phyloP scores from a whole-genome alignment of 2,797 vertebrate species.

The Sparus aurata region DNA sequence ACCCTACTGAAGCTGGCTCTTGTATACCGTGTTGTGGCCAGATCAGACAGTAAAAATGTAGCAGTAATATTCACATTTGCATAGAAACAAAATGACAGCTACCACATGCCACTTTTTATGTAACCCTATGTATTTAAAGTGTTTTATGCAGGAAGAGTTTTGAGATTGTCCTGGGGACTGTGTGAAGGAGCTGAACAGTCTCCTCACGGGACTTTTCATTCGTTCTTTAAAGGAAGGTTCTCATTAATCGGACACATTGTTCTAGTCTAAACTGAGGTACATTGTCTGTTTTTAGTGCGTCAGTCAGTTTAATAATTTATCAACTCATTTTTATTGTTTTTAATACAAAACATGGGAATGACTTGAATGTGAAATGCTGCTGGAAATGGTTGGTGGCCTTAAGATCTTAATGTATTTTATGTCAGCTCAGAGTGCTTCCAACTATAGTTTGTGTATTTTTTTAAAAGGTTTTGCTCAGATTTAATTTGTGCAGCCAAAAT shows the following conservation, averaged over 20 bases:
- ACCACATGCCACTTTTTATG: constrained; percentile 10
- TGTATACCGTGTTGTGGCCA: neutral
- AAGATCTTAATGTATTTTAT: constrained; percentile 41
- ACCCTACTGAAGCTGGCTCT: constrained; percentile 18
- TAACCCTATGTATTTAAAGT: constrained; percentile 27
- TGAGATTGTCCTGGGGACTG: neutral
- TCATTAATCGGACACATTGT: neutral
- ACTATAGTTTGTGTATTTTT: neutral
- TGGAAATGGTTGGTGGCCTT: constrained; percentile 52
- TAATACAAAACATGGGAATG: constrained; percentile 40
- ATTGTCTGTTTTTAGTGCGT: constrained; percentile 24
- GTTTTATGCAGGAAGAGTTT: constrained; percentile 30
- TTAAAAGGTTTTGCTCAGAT: constrained; percentile 1
- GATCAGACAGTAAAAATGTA: constrained; percentile 7
- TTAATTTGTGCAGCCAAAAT: constrained; percentile 33
- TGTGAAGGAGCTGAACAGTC: neutral
- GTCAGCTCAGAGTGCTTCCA: constrained; percentile 31
- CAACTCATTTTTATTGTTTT: constrained; percentile 46
- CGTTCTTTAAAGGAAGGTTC: constrained; percentile 4
- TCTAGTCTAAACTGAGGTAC: constrained; percentile 3
- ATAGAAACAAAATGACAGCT: neutral
- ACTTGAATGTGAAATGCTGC: constrained; percentile 69
- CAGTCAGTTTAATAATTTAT: constrained; percentile 22
- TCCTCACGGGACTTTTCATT: constrained; percentile 21
- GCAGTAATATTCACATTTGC: constrained; percentile 15